Base-by-base conservation (phyloP, 2,888 invertebrate genomes). In the Dolichomitus sp. region DNA sequence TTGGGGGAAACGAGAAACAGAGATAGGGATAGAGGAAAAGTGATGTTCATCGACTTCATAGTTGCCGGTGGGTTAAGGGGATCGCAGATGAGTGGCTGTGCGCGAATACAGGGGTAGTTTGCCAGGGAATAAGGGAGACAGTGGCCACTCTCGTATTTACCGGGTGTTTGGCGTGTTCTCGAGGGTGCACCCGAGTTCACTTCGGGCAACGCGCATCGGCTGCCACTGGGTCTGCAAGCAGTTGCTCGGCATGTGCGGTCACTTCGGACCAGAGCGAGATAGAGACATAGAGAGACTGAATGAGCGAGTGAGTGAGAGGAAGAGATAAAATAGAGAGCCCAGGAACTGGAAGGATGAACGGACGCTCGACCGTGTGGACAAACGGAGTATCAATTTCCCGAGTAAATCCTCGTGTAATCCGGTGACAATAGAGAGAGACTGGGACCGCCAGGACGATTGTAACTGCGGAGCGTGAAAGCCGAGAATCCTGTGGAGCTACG, bases 361-460 rank as follows among this genome's bases (percentile, higher is more conserved):
- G 86, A 80, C 81, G 84, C 81, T 80, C 68, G 77, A 73, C 82
- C 83, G 79, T 83, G 83, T 83, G 85, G 87, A 88, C 90, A 89
- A 89, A 88, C 88, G 84, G 88, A 88, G 89, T 91, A 90, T 90
- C 90, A 91, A 90, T 90, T 90, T 90, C 89, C 87, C 79, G 79
- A 82, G 88, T 87, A 90, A 90, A 91, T 91, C 90, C 88, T 87
- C 87, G 87, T 90, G 90, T 91, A 90, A 90, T 89, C 89, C 88
- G 86, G 75, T 85, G 87, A 90, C 91, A 91, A 90, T 89, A 84
- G 87, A 83, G 68, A 86, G 74, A 37, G 81, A 77, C 57, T 74
- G 82, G 59, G 61, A 37, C 30, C 48, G 76, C 68, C 66, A 75
- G 78, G 69, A 79, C 73, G 76, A 82, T 81, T 73, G 72, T 65